These are phyloP conservation scores for Glossosoma conforme DNA, from an alignment of 1,140 invertebrate species.

Conservation along the genomic window DNA sequence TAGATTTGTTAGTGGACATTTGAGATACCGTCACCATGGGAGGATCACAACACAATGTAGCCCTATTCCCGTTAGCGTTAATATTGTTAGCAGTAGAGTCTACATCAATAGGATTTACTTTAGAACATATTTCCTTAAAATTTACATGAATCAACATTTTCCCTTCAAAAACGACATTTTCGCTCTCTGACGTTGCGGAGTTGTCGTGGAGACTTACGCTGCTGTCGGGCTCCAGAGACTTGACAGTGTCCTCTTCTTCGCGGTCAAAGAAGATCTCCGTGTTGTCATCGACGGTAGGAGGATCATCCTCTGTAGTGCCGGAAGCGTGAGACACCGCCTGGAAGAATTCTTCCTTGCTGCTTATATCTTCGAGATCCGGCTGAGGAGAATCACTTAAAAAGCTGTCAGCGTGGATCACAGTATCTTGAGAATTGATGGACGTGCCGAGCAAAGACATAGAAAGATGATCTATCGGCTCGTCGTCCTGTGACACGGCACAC, in stretches of 20 bases:
- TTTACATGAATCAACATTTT: constrained; percentile 52
- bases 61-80: constrained; percentile 16
- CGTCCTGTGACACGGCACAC: constrained; percentile 67
- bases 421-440: constrained; percentile 21
- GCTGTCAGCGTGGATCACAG: constrained; percentile 11
- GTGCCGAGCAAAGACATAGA: constrained; percentile 14
- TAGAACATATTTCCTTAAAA: constrained; percentile 49
- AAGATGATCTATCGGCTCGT: constrained; percentile 51
- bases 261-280: constrained; percentile 44
- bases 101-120: constrained; percentile 34
- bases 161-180: constrained; percentile 49
- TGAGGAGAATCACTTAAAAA: constrained; percentile 15
- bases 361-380: constrained; percentile 37
- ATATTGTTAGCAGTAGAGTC: constrained; percentile 22
- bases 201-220: constrained; percentile 52
- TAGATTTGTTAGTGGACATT: constrained; percentile 36
- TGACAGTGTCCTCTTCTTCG: constrained; percentile 50
- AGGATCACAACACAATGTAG: constrained; percentile 33
- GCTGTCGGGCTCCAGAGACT: constrained; percentile 49
- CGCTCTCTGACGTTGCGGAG: constrained; percentile 45
- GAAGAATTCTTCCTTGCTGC: constrained; percentile 43
- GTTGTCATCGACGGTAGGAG: constrained; percentile 43
- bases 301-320: constrained; percentile 35
- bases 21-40: constrained; percentile 53
- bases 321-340: constrained; percentile 44